Evolutionary conservation across 2,797 vertebrate species (phyloP).

Genomic region (Rhabdomys pumilio): DNA sequence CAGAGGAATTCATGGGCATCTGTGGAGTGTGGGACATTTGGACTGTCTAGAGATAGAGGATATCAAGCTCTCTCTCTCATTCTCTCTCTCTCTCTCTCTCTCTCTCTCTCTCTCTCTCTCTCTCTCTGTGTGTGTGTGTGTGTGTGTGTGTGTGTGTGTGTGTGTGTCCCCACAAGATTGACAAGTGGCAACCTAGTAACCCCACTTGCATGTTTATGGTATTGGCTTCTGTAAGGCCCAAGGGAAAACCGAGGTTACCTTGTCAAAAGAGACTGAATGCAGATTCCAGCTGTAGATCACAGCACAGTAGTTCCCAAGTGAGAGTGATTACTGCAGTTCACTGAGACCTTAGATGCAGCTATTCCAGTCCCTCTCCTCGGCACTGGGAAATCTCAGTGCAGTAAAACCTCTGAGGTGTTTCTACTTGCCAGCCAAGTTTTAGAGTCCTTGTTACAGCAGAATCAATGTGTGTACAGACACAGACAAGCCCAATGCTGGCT

Average conservation of each 20-base stretch:
- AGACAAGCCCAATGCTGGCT: not conserved
- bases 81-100: too few relatives aligned
- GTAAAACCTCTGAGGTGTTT: not conserved
- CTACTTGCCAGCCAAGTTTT: not conserved
- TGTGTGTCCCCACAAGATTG: not conserved
- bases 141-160: not conserved
- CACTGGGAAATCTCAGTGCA: not conserved
- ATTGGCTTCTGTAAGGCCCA: not conserved
- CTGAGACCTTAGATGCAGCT: not conserved
- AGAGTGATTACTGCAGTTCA: not conserved
- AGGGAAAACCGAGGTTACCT: not conserved
- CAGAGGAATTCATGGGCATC: not conserved
- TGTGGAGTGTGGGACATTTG: not conserved
- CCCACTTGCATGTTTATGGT: not conserved
- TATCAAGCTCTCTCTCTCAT: not conserved
- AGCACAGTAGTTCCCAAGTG: not conserved
- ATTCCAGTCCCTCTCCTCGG: not conserved
- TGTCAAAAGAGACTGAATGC: not conserved
- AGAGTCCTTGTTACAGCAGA: not conserved
- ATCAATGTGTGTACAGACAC: not conserved
- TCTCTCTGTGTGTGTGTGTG: too few relatives aligned
- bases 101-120: too few relatives aligned
- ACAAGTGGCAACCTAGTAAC: not conserved
- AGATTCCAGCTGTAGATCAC: not conserved
- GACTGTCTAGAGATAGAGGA: not conserved